phyloP scores from a whole-genome alignment of 2,797 vertebrate genomes.

The Dryobates pubescens region DNA sequence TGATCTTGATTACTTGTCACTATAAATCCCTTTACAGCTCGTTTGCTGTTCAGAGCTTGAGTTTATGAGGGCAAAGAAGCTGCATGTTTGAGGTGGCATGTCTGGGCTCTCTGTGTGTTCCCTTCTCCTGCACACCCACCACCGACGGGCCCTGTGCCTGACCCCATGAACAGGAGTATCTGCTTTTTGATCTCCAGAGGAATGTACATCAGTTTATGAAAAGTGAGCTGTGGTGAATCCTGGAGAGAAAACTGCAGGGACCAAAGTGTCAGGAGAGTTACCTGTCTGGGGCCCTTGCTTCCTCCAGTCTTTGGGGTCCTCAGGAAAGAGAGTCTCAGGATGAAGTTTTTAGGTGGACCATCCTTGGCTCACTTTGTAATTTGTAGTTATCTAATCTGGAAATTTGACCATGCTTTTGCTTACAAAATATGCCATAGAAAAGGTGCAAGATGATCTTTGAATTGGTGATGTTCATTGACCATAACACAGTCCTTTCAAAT shows the following conservation, averaged over 20 bases:
- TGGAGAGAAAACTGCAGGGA: background rate
- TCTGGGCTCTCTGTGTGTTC: background rate
- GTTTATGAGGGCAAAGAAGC: background rate
- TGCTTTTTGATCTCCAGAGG: background rate
- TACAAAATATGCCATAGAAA: background rate
- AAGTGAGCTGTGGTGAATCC: background rate
- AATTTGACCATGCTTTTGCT: background rate
- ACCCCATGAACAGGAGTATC: fast-evolving
- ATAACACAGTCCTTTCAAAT: background rate
- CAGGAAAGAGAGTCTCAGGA: background rate
- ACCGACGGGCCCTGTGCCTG: background rate
- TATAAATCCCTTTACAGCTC: background rate
- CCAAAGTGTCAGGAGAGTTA: background rate
- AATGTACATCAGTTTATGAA: background rate
- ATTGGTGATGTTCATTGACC: background rate
- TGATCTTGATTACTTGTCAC: background rate
- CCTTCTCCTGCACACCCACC: background rate
- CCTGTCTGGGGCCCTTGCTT: background rate
- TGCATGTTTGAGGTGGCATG: fast-evolving
- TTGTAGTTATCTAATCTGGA: background rate
- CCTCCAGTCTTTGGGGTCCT: background rate
- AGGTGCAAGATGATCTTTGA: background rate
- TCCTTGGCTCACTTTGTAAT: background rate
- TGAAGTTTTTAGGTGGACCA: background rate
- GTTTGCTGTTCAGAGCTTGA: background rate